Evolutionary conservation across 2,113 vertebrate genomes (phyloP), one percentile per base, ranked within the genome.

Genomic region (Poeciliopsis occidentalis): DNA sequence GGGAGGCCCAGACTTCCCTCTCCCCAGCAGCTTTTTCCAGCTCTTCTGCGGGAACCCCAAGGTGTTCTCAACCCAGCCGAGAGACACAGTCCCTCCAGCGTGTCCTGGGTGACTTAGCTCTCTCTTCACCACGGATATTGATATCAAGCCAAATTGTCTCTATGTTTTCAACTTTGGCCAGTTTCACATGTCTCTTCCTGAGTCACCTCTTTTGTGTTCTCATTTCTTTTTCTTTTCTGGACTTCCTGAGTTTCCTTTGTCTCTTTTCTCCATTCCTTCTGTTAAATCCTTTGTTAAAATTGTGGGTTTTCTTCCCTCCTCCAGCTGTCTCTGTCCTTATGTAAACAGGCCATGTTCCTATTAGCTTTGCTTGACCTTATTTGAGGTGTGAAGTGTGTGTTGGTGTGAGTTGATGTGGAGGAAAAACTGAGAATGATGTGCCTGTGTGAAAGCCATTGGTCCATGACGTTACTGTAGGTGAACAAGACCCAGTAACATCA

Each of bases 401-500:
- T 65, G n/a, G 57, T 60, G 61, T 30, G 51, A 57, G 47, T 67
- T 69, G 5, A 37, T 51, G 57, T 8, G 27, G 57, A 69, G 12
- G 54, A 68, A 71, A 4, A 69, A 68, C 64, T 64, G 71, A 27
- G 15, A 47, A 84, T 88, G 85, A 90, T 90, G 85, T 62, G 22
- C 37, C 54, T 66, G 79, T 85, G 84, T 81, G 82, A 81, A 86
- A 90, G 68, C 79, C 64, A 64, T 64, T 84, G 87, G 83, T 78
- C 81, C 81, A 24, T 87, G 74, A 86, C 82, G 79, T 76, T 79
- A 89, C 85, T 12, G 76, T 84, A 89, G 89, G 87, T 89, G 89
- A 89, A 88, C 81, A 83, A 91, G 84, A 91, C 85, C 86, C 67
- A 83, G 84, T 83, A 84, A 79, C 85, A 89, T 92, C 87, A 88